A percentile compares a stretch with the other conserved stretches of the same genome.
Conservation (phyloP, 2,113 vertebrate genomes). For the Lanius collurio region DNA sequence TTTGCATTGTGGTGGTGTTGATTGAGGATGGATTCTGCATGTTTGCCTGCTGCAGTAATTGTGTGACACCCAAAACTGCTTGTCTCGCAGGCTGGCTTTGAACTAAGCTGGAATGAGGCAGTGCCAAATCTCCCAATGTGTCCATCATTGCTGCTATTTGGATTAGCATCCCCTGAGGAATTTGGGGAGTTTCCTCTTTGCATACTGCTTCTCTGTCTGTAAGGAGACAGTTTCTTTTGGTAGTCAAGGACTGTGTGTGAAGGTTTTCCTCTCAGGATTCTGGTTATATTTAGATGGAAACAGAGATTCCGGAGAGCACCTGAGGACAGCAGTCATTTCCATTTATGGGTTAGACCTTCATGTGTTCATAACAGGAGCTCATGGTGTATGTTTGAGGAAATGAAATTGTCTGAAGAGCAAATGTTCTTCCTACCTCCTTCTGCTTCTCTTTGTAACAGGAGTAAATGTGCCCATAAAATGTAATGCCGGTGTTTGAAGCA, state of each 20-base stretch:
- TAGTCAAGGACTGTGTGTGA: background rate
- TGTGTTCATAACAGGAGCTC: background rate
- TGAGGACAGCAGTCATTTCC: background rate
- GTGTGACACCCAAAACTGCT: background rate
- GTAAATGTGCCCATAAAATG: background rate
- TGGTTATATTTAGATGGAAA: conserved; percentile 6
- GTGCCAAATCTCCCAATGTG: background rate
- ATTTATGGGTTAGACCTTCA: background rate
- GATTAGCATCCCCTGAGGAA: background rate
- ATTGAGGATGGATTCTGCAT: background rate
- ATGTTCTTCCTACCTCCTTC: background rate
- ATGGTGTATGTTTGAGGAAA: background rate
- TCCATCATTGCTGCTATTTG: background rate
- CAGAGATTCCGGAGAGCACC: background rate
- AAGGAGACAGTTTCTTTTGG: background rate
- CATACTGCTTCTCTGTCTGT: background rate
- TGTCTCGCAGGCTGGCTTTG: background rate
- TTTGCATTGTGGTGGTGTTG: fast-evolving
- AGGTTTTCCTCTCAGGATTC: background rate
- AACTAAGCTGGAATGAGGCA: background rate
- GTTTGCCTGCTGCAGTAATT: background rate
- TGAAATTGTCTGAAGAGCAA: background rate
- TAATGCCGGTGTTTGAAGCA: background rate
- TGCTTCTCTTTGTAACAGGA: background rate
- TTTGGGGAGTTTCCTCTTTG: background rate